Evolutionary conservation across 1,140 invertebrate genomes (phyloP).

Genomic region (Calliopsis andreniformis): DNA sequence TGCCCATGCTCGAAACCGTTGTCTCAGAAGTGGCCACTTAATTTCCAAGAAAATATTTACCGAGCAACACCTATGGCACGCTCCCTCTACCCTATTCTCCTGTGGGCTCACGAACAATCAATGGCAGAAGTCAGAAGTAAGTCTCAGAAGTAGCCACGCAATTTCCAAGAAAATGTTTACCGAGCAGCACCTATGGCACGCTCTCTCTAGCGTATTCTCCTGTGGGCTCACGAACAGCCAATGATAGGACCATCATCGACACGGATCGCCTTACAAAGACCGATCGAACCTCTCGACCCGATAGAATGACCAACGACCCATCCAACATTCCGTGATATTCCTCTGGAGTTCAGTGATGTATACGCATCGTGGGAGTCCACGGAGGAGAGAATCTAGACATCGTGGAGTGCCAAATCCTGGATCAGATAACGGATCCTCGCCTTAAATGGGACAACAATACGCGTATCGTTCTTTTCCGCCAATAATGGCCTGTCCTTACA

Average conservation of each 20-base stretch:
- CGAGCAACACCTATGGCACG: background rate
- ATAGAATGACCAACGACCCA: constrained; percentile 55
- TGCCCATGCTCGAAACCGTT: background rate
- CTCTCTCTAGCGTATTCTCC: constrained; percentile 19
- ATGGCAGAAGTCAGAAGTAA: no score
- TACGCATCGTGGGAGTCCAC: background rate
- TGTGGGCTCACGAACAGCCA: constrained; percentile 41
- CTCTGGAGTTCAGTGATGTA: constrained; percentile 14
- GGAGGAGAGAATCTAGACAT: background rate
- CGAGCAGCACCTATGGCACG: background rate
- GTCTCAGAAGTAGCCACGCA: background rate
- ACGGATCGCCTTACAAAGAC: constrained; percentile 56
- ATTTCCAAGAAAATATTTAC: background rate
- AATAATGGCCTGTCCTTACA: constrained; percentile 30
- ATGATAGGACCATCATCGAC: constrained; percentile 56
- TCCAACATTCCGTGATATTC: constrained; percentile 2
- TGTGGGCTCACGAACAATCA: no score
- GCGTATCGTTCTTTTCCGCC: constrained; percentile 25
- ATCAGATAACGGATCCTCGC: constrained; percentile 18
- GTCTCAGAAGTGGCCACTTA: constrained; percentile 1
- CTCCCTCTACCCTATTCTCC: no score
- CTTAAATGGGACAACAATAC: constrained; percentile 36
- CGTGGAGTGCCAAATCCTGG: constrained; percentile 18
- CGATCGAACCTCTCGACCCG: constrained; percentile 42
- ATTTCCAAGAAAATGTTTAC: constrained; percentile 1